These are phyloP conservation scores for Drosophila putrida DNA, from an alignment of 2,888 invertebrate species.

Conservation along the genomic window DNA sequence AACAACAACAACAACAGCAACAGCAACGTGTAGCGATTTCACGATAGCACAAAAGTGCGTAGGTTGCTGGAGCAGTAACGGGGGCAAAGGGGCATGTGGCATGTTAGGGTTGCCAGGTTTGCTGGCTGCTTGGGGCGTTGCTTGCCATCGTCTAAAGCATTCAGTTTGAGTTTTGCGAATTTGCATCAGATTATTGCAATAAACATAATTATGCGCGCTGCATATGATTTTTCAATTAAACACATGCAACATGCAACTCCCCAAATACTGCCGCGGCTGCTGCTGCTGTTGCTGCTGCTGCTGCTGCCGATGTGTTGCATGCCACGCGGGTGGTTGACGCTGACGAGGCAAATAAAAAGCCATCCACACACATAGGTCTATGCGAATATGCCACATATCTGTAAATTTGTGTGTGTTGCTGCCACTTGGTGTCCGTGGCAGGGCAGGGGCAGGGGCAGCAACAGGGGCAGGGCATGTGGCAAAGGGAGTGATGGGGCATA, in stretches of 20 bases:
- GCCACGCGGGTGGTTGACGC: constrained; percentile 56
- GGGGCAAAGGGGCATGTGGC: background rate
- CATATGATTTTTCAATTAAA: constrained; percentile 85
- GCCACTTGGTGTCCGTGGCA: background rate
- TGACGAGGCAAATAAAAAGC: constrained; percentile 64
- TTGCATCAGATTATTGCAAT: constrained; percentile 83
- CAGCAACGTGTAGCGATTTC: constrained; percentile 2
- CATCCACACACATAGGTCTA: constrained; percentile 44
- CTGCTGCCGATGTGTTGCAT: constrained; percentile 25
- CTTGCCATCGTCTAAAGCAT: constrained; percentile 59
- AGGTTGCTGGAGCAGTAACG: background rate
- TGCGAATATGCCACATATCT: constrained; percentile 29
- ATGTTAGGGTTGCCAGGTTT: constrained; percentile 43
- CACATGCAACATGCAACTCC: constrained; percentile 72
- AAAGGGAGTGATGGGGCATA: background rate
- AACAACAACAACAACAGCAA: constrained; percentile 32
- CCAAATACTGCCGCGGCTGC: constrained; percentile 37
- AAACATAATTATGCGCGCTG: constrained; percentile 83
- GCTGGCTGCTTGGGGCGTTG: constrained; percentile 34
- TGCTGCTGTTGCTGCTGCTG: constrained; percentile 16
- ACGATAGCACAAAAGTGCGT: constrained; percentile 31
- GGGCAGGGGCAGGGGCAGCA: background rate
- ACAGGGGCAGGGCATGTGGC: background rate
- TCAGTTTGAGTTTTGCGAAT: constrained; percentile 77
- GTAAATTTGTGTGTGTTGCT: constrained; percentile 4